Percentiles rank a stretch among this genome's conserved stretches.
Evolutionary conservation across 2,888 invertebrate species (phyloP).

Genomic region (Ochlodes sylvanus): DNA sequence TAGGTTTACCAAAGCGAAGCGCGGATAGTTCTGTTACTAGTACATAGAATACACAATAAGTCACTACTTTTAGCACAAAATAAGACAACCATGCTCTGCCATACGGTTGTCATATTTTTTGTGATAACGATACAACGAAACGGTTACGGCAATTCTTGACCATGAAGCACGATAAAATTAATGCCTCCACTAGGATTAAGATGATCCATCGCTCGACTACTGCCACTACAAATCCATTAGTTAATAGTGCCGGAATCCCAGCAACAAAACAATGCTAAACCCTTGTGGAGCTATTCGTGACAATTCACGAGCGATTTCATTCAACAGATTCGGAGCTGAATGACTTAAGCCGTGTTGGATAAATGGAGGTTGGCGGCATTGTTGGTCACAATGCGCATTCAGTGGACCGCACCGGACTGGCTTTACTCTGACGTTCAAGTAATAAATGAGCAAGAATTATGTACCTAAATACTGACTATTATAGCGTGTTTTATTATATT

Average conservation of each 20-base stretch:
- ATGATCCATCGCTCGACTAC: background rate
- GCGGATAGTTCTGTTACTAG: too few relatives aligned
- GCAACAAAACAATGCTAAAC: conserved; percentile 33
- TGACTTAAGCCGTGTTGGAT: conserved; percentile 41
- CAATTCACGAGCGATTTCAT: conserved; percentile 44
- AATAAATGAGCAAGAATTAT: conserved; percentile 11
- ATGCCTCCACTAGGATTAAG: background rate
- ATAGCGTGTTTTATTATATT: background rate
- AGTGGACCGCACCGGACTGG: conserved; percentile 46
- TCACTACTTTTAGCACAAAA: too few relatives aligned
- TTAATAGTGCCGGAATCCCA: conserved; percentile 28
- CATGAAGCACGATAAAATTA: too few relatives aligned
- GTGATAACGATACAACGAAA: too few relatives aligned
- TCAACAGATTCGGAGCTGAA: conserved; percentile 42
- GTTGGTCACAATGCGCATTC: conserved; percentile 60
- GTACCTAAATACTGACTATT: conserved; percentile 19
- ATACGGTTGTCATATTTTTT: too few relatives aligned
- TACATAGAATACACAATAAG: too few relatives aligned
- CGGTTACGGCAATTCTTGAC: too few relatives aligned
- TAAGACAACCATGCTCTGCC: too few relatives aligned
- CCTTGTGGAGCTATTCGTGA: conserved; percentile 36
- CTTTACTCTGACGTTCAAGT: conserved; percentile 5
- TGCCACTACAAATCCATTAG: conserved; percentile 22
- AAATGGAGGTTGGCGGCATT: conserved; percentile 49
- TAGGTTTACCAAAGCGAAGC: too few relatives aligned